Percentiles rank a stretch among this genome's conserved stretches.
Conservation (phyloP, 2,797 vertebrate species). For the Acestrorhynchus altus region DNA sequence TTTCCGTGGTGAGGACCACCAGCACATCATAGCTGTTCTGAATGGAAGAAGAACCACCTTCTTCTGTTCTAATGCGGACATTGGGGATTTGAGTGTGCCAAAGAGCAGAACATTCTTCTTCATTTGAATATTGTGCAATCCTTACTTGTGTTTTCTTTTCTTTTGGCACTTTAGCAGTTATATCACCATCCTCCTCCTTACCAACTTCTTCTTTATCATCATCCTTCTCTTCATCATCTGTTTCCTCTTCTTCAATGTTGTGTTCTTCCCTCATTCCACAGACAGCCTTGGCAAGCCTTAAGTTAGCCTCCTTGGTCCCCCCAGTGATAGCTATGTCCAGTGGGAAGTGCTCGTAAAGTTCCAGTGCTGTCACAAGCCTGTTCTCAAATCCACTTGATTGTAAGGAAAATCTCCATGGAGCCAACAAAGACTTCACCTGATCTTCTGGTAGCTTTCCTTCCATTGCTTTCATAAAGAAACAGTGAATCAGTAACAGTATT, state of each 20-base stretch:
- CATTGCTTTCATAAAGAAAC: conserved; percentile 33
- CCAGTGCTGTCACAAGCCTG: conserved; percentile 49
- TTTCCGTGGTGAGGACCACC: conserved; percentile 58
- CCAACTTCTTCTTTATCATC: conserved; percentile 22
- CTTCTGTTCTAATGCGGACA: conserved; percentile 49
- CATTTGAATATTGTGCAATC: background rate
- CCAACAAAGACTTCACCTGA: conserved; percentile 49
- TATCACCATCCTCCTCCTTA: background rate
- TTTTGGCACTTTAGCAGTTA: background rate
- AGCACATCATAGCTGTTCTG: conserved; percentile 50
- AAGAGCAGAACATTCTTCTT: conserved; percentile 20
- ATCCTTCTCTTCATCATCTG: conserved; percentile 8
- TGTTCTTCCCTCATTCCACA: conserved; percentile 27
- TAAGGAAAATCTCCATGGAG: conserved; percentile 56
- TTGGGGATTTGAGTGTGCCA: conserved; percentile 47
- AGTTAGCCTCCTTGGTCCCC: conserved; percentile 52
- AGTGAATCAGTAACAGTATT: background rate
- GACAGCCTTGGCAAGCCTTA: conserved; percentile 36
- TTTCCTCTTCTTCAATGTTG: conserved; percentile 28
- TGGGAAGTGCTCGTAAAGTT: conserved; percentile 55
- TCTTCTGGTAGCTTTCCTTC: conserved; percentile 57
- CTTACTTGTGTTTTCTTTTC: conserved; percentile 2
- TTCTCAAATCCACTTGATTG: conserved; percentile 49
- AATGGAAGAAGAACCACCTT: conserved; percentile 29
- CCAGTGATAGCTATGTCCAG: conserved; percentile 61